Evolutionary conservation across 2,888 invertebrate genomes (phyloP), one percentile per base, ranked within the genome.

Genomic region (Apodemia zela): DNA sequence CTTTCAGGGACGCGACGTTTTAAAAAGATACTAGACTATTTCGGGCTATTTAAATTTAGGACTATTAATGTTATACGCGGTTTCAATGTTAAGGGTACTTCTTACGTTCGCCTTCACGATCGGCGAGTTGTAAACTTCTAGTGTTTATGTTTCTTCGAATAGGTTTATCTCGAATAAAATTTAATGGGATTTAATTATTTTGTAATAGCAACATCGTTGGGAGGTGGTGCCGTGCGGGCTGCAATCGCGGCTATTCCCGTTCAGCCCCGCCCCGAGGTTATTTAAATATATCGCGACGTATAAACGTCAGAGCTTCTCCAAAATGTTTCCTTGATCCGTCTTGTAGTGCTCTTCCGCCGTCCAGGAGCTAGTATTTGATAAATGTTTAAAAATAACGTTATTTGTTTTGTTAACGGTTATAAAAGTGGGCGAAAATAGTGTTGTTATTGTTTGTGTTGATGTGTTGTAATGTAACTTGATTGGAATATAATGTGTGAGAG

Each of bases 151-250:
- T 33, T 35, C 63, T 65, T 62, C 60, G 47, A 67, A 64, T 65
- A 63, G 65, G 63, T 65, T 68, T 62, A 47, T 47, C 65, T 61
- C 63, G 65, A 54, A 61, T 66, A 47, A 47, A 47, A 64, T 54
- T 54, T 59, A 21, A 59, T 63, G 63, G 63, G 33, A 58, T 47
- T 68, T 66, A 67, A 66, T 68, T 67, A 69, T 67, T 70, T 68
- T 66, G 63, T 66, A 69, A 72, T 72, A 71, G 70, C 69, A 68
- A 69, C 66, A 70, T 67, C 66, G 65, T 64, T 61, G 59, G 70
- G 69, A 73, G 74, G 71, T 72, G 86, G 84, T 81, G 87, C 87
- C 87, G 78, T 75, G 82, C 85, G 77, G 85, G 76, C 86, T 88
- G 75, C 72, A 71, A 70, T 67, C 68, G 70, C 74, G 73, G 76